Conservation (phyloP, 2,113 vertebrate genomes). For the Indicator indicator region DNA sequence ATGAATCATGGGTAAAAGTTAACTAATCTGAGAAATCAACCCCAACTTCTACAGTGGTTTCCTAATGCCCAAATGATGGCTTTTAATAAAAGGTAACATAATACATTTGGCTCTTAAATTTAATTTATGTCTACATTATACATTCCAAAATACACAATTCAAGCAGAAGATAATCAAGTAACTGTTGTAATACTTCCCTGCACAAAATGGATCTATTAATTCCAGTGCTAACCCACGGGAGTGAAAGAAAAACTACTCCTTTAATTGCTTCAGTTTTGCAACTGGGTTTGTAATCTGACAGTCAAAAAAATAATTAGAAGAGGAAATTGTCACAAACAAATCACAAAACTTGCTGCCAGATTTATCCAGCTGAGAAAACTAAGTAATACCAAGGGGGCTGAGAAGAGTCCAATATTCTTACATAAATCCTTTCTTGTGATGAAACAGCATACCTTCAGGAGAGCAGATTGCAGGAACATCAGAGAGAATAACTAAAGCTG, state of each 20-base stretch:
- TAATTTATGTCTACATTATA: background rate
- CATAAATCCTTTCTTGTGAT: background rate
- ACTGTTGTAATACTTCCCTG: background rate
- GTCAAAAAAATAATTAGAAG: slow-evolving; percentile 23
- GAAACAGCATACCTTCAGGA: slow-evolving; percentile 86
- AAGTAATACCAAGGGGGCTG: slow-evolving; percentile 7
- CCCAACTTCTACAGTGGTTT: rapidly evolving
- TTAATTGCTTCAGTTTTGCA: background rate
- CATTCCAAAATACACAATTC: background rate
- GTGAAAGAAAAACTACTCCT: background rate
- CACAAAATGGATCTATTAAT: slow-evolving; percentile 7
- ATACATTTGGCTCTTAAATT: background rate
- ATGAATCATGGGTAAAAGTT: background rate
- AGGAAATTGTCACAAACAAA: slow-evolving; percentile 28
- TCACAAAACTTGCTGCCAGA: background rate
- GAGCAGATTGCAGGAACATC: slow-evolving; percentile 92
- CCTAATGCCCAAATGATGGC: background rate
- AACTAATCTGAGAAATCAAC: background rate
- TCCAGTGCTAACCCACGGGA: background rate
- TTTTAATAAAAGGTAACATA: background rate
- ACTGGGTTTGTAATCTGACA: background rate
- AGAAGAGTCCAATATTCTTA: background rate
- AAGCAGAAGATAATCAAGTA: background rate
- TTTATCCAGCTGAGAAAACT: slow-evolving; percentile 28
- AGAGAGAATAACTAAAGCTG: slow-evolving; percentile 87